Percentiles rank a stretch among this genome's conserved stretches.
Evolutionary conservation across 2,113 vertebrate species (phyloP).

Genomic region (Vanacampus margaritifer): DNA sequence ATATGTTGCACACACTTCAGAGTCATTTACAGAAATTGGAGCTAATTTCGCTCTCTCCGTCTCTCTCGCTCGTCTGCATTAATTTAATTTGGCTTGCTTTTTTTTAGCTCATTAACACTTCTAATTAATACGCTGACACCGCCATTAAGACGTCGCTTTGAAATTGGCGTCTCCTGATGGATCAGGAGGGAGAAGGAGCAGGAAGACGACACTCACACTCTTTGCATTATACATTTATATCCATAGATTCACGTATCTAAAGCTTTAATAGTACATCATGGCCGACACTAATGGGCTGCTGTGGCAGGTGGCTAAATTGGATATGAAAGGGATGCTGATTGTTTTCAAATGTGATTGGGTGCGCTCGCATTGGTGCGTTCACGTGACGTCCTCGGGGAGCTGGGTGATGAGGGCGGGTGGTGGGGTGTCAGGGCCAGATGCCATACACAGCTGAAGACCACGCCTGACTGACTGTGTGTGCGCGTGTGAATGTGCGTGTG

Average conservation of each 20-base stretch:
- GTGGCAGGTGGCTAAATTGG: slow-evolving; percentile 76
- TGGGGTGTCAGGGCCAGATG: slow-evolving; percentile 75
- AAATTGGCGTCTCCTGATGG: slow-evolving; percentile 99
- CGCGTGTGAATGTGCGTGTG: slow-evolving; percentile 45
- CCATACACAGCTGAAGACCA: slow-evolving; percentile 79
- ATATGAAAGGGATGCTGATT: slow-evolving; percentile 77
- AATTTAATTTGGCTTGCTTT: slow-evolving; percentile 99
- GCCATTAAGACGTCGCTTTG: slow-evolving; percentile 99
- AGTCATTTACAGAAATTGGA: slow-evolving; percentile 99
- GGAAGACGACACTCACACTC: slow-evolving; percentile 75
- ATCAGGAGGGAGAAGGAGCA: slow-evolving; percentile 95
- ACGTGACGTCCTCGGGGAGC: slow-evolving; percentile 44
- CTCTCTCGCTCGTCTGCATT: slow-evolving; percentile 95
- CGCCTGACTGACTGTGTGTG: slow-evolving; percentile 74
- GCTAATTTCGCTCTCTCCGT: slow-evolving; percentile 96
- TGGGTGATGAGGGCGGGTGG: slow-evolving; percentile 42
- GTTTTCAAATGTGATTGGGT: slow-evolving; percentile 75
- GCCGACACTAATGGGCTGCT: slow-evolving; percentile 73
- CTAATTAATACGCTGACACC: slow-evolving; percentile 99
- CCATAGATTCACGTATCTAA: slow-evolving; percentile 19
- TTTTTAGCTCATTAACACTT: slow-evolving; percentile 99
- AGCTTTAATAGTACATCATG: slow-evolving; percentile 64
- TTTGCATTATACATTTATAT: not conserved
- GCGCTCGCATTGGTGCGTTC: slow-evolving; percentile 32
- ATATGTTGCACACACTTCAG: slow-evolving; percentile 99